Evolutionary conservation across 1,140 invertebrate genomes (phyloP), one percentile per base, ranked within the genome.

Genomic region (Eumeta japonica): DNA sequence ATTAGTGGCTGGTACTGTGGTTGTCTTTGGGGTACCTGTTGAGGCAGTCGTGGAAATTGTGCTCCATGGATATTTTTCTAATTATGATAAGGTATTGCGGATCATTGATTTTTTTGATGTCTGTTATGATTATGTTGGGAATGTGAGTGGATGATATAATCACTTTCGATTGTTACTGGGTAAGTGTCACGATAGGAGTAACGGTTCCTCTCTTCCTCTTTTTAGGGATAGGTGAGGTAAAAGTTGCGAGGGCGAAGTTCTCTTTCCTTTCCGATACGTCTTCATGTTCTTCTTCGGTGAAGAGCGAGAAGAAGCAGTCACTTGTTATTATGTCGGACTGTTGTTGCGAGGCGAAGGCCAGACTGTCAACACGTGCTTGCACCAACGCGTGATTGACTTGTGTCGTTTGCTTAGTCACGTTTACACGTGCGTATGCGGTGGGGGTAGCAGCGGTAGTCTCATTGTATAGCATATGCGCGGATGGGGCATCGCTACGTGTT

Each of bases 121-220:
- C 30, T 16, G 16, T 17, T n/a, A 19, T 34, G 3, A 34, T 34
- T 34, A 34, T 34, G 16, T 34, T 18, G 2, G 32, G 17, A 16
- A 35, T 35, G 32, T 35, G 32, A 35, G 17, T 20, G 17, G 32
- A n/a, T 35, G 32, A 18, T 35, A 18, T 35, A 11, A 19, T 35
- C 9, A 35, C 17, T 18, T 18, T 35, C n/a, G 16, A 18, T 35
- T 13, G 32, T 9, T 18, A 18, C 10, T 17, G 32, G 17, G 32
- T 35, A 16, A 17, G 9, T 17, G 2, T 9, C 13, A 2, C 32
- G 16, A 16, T 35, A 10, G 16, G 9, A 18, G 32, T 18, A 18
- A n/a, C 7, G 17, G 7, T 11, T 19, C 16, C 16, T 35, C 32
- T 35, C 17, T 35, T 35, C 11, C 32, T 35, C 20, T 35, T 35